phyloP scores from a whole-genome alignment of 2,888 invertebrate species.

The Nephrocerus scutellatus region DNA sequence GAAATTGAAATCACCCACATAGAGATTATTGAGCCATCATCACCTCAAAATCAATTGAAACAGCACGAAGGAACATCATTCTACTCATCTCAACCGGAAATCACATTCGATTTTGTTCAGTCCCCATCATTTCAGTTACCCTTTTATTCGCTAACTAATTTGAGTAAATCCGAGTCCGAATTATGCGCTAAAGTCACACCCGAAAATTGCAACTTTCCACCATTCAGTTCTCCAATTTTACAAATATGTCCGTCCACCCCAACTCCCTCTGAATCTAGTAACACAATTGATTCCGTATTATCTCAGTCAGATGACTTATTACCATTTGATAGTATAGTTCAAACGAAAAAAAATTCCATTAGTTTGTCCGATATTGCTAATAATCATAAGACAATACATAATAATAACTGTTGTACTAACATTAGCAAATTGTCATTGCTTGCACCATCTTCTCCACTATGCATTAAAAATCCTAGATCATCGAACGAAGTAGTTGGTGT shows the following conservation, averaged over 20 bases:
- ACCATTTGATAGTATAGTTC: too few species aligned
- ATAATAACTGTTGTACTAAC: too few species aligned
- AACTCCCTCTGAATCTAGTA: slow-evolving; percentile 40
- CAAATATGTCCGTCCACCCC: slow-evolving; percentile 41
- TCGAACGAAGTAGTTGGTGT: slow-evolving; percentile 27
- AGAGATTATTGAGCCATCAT: too few species aligned
- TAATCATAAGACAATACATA: too few species aligned
- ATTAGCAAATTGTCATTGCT: slow-evolving; percentile 47
- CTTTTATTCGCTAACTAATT: slow-evolving; percentile 23
- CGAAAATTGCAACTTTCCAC: too few species aligned
- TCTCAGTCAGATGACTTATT: too few species aligned
- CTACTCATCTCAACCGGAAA: slow-evolving; percentile 40
- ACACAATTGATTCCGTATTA: slow-evolving; percentile 23
- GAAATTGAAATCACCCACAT: too few species aligned
- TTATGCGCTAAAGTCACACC: slow-evolving; percentile 13
- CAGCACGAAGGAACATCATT: slow-evolving; percentile 20
- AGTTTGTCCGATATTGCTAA: too few species aligned
- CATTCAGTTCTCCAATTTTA: slow-evolving; percentile 31
- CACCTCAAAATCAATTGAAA: too few species aligned
- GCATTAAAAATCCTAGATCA: slow-evolving; percentile 40
- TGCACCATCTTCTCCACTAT: slow-evolving; percentile 43
- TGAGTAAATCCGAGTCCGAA: slow-evolving; percentile 5
- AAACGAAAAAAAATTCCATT: too few species aligned
- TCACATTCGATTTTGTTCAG: slow-evolving; percentile 21
- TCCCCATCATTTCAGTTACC: slow-evolving; percentile 19